Evolutionary conservation across 2,797 vertebrate species (phyloP).

Genomic region (Hydrolagus colliei): DNA sequence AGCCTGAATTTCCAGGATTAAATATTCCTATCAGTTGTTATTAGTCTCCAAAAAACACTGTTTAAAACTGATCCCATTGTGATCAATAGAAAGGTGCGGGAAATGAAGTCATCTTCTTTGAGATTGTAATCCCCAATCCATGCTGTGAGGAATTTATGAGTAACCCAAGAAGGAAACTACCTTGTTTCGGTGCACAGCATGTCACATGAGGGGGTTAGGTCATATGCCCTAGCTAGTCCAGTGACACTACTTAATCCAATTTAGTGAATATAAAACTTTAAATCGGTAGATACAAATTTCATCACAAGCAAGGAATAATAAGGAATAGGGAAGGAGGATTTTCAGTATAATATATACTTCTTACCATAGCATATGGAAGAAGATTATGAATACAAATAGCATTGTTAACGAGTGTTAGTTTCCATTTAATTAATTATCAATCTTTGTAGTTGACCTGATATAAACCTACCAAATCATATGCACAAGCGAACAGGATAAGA

Average conservation of each 20-base stretch:
- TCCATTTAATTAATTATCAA: constrained; percentile 34
- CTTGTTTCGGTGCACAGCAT: constrained; percentile 41
- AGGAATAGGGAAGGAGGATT: constrained; percentile 39
- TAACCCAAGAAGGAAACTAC: constrained; percentile 50
- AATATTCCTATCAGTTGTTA: constrained; percentile 42
- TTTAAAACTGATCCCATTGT: constrained; percentile 42
- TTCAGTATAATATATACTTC: constrained; percentile 34
- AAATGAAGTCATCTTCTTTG: constrained; percentile 54
- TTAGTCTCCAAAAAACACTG: constrained; percentile 39
- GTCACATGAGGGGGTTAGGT: constrained; percentile 39
- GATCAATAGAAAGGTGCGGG: constrained; percentile 46
- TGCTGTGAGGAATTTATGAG: constrained; percentile 49
- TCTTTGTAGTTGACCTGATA: neutral
- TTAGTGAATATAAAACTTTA: constrained; percentile 46
- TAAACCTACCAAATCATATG: neutral
- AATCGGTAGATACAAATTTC: constrained; percentile 42
- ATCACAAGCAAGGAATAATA: constrained; percentile 44
- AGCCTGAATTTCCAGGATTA: constrained; percentile 44
- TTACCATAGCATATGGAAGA: constrained; percentile 39
- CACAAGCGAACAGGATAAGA: neutral
- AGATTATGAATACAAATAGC: constrained; percentile 44
- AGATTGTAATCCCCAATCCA: constrained; percentile 44
- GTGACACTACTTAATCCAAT: constrained; percentile 49
- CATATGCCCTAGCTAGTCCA: constrained; percentile 43
- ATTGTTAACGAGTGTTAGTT: constrained; percentile 34